These are phyloP conservation scores for Nomada fabriciana DNA, from an alignment of 2,888 invertebrate genomes.

Conservation along the genomic window DNA sequence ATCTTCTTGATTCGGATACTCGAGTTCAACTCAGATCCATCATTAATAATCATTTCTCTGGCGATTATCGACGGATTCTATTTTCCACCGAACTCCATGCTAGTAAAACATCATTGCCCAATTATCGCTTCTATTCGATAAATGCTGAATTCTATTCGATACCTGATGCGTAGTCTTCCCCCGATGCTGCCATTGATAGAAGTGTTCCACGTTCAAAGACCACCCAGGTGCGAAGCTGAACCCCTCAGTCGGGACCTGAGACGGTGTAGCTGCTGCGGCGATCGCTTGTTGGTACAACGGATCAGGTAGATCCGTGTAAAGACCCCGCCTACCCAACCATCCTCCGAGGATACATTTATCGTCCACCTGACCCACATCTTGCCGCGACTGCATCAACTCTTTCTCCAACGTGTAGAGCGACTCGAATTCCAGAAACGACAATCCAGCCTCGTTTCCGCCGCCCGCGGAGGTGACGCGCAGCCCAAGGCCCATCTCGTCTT, in stretches of 20 bases:
- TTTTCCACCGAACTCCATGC: background rate
- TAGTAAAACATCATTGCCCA: no score
- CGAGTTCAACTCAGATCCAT: no score
- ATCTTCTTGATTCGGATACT: no score
- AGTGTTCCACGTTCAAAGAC: slow-evolving; percentile 87
- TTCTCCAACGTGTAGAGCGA: slow-evolving; percentile 78
- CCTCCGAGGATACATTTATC: slow-evolving; percentile 74
- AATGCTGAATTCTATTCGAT: slow-evolving; percentile 19
- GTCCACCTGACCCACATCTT: slow-evolving; percentile 73
- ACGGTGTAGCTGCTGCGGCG: slow-evolving; percentile 43
- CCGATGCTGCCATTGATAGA: slow-evolving; percentile 87
- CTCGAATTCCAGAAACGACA: slow-evolving; percentile 80
- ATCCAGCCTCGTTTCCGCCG: slow-evolving; percentile 56
- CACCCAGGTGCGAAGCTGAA: slow-evolving; percentile 88
- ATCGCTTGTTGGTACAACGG: slow-evolving; percentile 69
- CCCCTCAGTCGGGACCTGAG: slow-evolving; percentile 84
- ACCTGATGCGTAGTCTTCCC: slow-evolving; percentile 88
- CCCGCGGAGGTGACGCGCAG: slow-evolving; percentile 56
- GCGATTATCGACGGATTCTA: background rate
- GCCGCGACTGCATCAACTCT: slow-evolving; percentile 73
- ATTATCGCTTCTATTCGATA: no score
- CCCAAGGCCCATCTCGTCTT: slow-evolving; percentile 75
- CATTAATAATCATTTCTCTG: no score
- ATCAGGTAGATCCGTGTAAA: slow-evolving; percentile 79
- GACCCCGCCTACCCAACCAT: slow-evolving; percentile 74